phyloP scores from a whole-genome alignment of 2,888 invertebrate species.

The Pristionchus arcanus region DNA sequence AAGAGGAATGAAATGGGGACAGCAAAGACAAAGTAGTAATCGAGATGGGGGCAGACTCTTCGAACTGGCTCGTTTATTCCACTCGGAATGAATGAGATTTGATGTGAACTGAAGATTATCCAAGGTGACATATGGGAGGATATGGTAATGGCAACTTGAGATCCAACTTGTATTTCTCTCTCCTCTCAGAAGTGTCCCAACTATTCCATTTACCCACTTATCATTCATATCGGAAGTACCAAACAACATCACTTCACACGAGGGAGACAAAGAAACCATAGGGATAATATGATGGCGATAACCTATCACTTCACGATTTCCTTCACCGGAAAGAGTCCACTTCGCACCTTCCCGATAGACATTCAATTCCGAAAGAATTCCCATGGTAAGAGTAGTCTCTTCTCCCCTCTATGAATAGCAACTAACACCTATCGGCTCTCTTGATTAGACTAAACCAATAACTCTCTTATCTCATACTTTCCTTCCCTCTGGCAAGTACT shows the following conservation, averaged over 20 bases:
- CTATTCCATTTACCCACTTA: not conserved
- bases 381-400: not conserved
- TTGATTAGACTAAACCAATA: not conserved
- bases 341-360: slow-evolving; percentile 7
- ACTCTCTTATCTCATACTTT: not conserved
- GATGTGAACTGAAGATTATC: slow-evolving; percentile 28
- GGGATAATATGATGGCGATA: too few relatives aligned
- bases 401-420: not conserved
- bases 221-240: not conserved
- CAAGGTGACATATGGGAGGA: slow-evolving; percentile 21
- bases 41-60: not conserved
- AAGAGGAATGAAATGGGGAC: slow-evolving; percentile 3
- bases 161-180: slow-evolving; percentile 8
- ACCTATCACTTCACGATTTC: not conserved
- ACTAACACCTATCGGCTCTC: slow-evolving; percentile 24
- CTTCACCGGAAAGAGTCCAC: not conserved
- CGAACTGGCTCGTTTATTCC: not conserved
- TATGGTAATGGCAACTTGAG: slow-evolving; percentile 29
- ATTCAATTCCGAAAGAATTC: not conserved
- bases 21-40: slow-evolving; percentile 46
- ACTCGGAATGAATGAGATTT: not conserved
- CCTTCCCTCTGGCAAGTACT: not conserved
- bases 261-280: slow-evolving; percentile 1
- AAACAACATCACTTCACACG: not conserved
- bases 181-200: not conserved